phyloP scores from a whole-genome alignment of 2,113 vertebrate species.

The Erythrolamprus reginae region DNA sequence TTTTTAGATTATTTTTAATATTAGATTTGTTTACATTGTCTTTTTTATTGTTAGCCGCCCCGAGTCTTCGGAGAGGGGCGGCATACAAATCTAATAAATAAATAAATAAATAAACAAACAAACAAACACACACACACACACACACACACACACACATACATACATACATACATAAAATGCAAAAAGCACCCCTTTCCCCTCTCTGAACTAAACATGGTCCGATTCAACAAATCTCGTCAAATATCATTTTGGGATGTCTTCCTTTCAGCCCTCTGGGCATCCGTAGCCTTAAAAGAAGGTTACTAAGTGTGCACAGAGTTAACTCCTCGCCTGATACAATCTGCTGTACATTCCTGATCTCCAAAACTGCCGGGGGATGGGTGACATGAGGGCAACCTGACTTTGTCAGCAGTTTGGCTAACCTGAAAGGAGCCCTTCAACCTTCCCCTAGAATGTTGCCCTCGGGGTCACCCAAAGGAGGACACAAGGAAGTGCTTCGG shows the following conservation, averaged over 20 bases:
- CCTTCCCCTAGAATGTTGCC: not conserved
- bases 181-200: not conserved
- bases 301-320: not conserved
- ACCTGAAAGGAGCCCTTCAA: not conserved
- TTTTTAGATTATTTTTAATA: too few species aligned
- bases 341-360: not conserved
- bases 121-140: too few species aligned
- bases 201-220: not conserved
- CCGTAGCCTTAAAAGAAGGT: not conserved
- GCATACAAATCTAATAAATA: too few species aligned
- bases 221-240: not conserved
- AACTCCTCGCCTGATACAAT: not conserved
- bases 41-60: too few species aligned
- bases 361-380: conserved; percentile 2
- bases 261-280: not conserved
- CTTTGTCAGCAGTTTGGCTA: not conserved
- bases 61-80: too few species aligned
- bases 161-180: not conserved
- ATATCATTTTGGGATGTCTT: not conserved
- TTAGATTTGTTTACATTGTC: too few species aligned
- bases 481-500: not conserved
- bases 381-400: not conserved
- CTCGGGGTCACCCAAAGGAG: not conserved
- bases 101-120: too few species aligned
- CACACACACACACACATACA: too few species aligned